Percentiles rank a stretch among this genome's conserved stretches.
Evolutionary conservation across 2,797 vertebrate species (phyloP).

Genomic region (Lutjanus argentimaculatus): DNA sequence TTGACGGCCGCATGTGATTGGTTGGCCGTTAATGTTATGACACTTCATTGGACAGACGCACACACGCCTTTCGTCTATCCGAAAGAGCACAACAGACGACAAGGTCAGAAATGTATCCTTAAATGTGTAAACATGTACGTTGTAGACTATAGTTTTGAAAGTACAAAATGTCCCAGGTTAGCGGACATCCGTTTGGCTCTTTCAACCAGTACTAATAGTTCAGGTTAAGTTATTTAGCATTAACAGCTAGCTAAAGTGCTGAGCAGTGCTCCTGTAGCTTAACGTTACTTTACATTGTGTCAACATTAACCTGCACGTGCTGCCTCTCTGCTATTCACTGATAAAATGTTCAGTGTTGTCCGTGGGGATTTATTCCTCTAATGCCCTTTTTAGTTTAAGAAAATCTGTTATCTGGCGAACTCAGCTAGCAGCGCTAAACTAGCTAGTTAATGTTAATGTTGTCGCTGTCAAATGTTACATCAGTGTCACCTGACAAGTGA

Average conservation of each 20-base stretch:
- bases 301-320: neutral
- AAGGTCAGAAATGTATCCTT: slow-evolving; percentile 83
- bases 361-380: fast-evolving
- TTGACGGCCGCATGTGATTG: slow-evolving; percentile 63
- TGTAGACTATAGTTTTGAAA: fast-evolving
- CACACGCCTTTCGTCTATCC: slow-evolving; percentile 58
- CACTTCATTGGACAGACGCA: slow-evolving; percentile 74
- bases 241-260: slow-evolving; percentile 6
- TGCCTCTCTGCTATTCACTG: neutral
- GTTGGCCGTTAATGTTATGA: slow-evolving; percentile 62
- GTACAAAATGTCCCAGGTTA: fast-evolving
- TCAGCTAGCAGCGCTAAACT: neutral
- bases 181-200: neutral
- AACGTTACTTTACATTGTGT: neutral
- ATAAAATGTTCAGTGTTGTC: too few relatives aligned
- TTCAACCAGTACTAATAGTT: neutral
- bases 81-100: slow-evolving; percentile 61
- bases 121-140: neutral
- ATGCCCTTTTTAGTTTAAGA: fast-evolving
- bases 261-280: neutral
- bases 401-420: neutral
- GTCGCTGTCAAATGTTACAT: neutral
- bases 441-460: neutral
- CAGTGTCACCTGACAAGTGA: neutral
- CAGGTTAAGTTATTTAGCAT: neutral